Evolutionary conservation across 1,140 invertebrate species (phyloP).

Genomic region (Drosophila punjabiensis): DNA sequence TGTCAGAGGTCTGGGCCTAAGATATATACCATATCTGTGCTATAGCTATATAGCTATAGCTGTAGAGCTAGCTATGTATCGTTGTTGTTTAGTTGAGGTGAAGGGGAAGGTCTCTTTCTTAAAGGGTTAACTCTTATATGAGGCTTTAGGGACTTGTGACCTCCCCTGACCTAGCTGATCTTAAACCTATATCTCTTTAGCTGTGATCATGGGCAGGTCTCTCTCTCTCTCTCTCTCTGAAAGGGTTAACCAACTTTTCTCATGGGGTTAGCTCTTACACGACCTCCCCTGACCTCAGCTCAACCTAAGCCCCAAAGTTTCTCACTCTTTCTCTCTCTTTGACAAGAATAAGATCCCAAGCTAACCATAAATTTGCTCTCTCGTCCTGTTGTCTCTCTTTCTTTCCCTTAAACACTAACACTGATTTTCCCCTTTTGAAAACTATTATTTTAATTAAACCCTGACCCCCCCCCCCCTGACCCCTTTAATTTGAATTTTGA

Average conservation of each 20-base stretch:
- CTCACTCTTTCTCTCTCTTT: neutral
- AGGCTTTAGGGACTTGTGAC: neutral
- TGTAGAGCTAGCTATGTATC: neutral
- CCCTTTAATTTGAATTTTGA: constrained; percentile 5
- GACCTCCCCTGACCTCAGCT: neutral
- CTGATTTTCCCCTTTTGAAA: neutral
- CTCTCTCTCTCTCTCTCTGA: neutral
- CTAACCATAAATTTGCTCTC: constrained; percentile 56
- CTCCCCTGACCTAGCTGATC: neutral
- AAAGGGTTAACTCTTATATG: no score
- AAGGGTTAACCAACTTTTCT: neutral
- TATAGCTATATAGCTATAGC: no score
- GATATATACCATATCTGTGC: no score
- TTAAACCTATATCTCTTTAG: neutral
- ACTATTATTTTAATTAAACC: neutral
- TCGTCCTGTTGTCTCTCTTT: constrained; percentile 41
- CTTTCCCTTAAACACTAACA: constrained; percentile 18
- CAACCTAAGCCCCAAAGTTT: neutral
- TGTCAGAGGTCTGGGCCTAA: neutral
- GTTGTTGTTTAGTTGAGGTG: neutral
- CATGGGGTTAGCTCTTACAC: neutral
- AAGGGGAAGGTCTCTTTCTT: neutral
- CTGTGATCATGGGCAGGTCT: no score
- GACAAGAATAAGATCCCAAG: neutral
- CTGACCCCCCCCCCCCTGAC: neutral